Evolutionary conservation across 2,797 vertebrate genomes (phyloP).

Genomic region (Propithecus perrieri): DNA sequence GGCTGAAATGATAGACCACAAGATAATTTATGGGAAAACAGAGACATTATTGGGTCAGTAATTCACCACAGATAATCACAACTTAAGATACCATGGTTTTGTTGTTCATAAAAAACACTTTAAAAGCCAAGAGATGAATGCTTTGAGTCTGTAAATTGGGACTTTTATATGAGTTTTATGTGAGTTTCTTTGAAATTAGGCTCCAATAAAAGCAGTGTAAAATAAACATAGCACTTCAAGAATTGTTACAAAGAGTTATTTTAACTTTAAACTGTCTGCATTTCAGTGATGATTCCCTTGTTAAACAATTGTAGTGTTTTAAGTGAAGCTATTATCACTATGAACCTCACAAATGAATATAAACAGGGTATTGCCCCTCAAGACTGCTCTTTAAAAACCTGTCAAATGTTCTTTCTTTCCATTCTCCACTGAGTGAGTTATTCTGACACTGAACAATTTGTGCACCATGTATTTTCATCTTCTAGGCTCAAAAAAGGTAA

Average conservation of each 20-base stretch:
- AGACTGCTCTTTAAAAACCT: conserved; percentile 61
- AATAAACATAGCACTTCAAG: conserved; percentile 37
- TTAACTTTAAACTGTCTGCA: conserved; percentile 58
- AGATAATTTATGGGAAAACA: not conserved
- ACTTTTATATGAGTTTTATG: conserved; percentile 46
- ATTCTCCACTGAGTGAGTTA: conserved; percentile 57
- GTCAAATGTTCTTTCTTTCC: conserved; percentile 68
- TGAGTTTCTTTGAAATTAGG: conserved; percentile 53
- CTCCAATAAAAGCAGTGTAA: not conserved
- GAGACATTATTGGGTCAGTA: not conserved
- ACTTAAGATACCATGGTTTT: conserved; percentile 9
- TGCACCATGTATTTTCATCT: conserved; percentile 34
- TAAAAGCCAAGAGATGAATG: not conserved
- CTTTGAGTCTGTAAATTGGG: conserved; percentile 58
- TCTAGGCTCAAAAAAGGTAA: conserved; percentile 46
- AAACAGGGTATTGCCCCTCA: conserved; percentile 62
- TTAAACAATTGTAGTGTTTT: conserved; percentile 69
- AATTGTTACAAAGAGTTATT: conserved; percentile 49
- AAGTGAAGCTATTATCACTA: conserved; percentile 60
- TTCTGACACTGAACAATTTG: conserved; percentile 58
- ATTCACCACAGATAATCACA: conserved; percentile 44
- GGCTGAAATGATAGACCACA: not conserved
- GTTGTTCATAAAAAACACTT: conserved; percentile 49
- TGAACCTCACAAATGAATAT: conserved; percentile 60
- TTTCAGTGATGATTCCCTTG: conserved; percentile 45